Evolutionary conservation across 1,140 invertebrate species (phyloP).

Genomic region (Sipha flava): DNA sequence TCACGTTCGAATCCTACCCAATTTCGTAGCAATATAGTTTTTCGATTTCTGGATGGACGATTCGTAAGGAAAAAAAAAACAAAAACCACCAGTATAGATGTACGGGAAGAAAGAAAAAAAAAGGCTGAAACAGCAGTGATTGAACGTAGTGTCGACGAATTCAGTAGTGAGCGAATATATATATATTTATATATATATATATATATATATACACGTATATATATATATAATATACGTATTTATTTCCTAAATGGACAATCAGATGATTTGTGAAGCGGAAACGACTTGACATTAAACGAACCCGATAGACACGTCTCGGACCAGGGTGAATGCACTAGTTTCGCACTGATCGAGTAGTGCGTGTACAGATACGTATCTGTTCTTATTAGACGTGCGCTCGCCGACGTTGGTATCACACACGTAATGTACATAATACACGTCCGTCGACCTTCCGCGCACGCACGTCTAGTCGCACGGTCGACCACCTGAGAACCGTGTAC

Average conservation of each 20-base stretch:
- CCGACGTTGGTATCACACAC: too few species aligned
- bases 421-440: too few species aligned
- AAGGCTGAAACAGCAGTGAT: not conserved
- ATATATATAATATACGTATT: not conserved
- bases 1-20: constrained; percentile 19
- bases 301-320: not conserved
- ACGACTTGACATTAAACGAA: constrained; percentile 18
- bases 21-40: not conserved
- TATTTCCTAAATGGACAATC: constrained; percentile 16
- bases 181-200: not conserved
- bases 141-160: not conserved
- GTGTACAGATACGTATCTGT: not conserved
- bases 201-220: not conserved
- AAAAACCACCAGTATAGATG: not conserved
- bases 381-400: not conserved
- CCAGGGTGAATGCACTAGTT: constrained; percentile 5
- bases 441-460: too few species aligned
- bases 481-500: too few species aligned
- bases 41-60: constrained; percentile 14
- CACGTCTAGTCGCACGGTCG: too few species aligned
- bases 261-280: constrained; percentile 19
- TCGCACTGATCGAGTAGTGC: not conserved
- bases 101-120: not conserved
- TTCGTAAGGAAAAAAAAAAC: not conserved
- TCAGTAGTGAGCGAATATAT: not conserved